Base-by-base conservation (phyloP, 2,113 vertebrate genomes). In the Xiphorhynchus elegans region DNA sequence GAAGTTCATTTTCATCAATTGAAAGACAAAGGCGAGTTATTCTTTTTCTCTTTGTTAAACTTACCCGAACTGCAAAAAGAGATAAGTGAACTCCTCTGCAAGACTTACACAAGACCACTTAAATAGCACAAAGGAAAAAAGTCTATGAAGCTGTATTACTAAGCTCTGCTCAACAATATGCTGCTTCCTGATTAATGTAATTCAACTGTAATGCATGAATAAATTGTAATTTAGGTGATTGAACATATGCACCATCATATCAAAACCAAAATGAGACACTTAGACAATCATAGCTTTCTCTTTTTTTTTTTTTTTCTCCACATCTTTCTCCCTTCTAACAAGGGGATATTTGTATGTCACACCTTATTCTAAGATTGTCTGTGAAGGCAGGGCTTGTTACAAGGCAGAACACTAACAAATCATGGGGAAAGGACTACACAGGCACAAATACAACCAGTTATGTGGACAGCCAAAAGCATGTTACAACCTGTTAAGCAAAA, bases 161-260 rank as follows among this genome's bases (percentile, higher is more conserved):
- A 87, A 67, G 47, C 35, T 86, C 58, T 87, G 47, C 83, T 87
- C 89, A 96, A 94, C 89, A 97, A 90, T 95, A 86, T 86, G 90
- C 80, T 3, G 3, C 85, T 83, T 93, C 58, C 76, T 97, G 93
- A 97, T 97, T 95, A 96, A 89, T 82, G 87, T 84, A 79, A 92
- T 96, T 96, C 85, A 91, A 50, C 44, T 55, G 87, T 90, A 90
- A 97, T 84, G 74, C 88, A 89, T 82, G 94, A 96, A 94, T 95
- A 95, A 96, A 94, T 94, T 88, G 88, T 84, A 93, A 96, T 96
- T 97, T 94, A 91, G 84, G 67, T 96, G 88, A 91, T 94, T 85
- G 73, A 39, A 93, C 6, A 8, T 69, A 93, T 91, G 78, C 59
- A 81, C 42, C 46, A 88, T 91, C 78, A 21, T 79, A 93, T 73